Evolutionary conservation across 2,113 vertebrate genomes (phyloP).

Genomic region (Egretta garzetta): DNA sequence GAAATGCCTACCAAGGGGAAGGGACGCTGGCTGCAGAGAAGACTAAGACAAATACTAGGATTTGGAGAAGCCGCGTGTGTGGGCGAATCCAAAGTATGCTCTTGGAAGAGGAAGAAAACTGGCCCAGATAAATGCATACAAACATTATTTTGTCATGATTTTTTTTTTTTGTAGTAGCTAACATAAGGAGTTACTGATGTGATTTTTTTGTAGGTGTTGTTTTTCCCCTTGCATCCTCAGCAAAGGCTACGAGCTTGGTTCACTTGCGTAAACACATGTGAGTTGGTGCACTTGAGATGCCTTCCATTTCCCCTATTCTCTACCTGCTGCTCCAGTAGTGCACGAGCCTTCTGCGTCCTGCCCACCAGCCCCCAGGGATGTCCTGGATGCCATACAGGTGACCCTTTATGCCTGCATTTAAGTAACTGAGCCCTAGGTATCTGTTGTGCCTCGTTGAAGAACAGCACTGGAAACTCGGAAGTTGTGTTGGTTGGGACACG

Average conservation of each 20-base stretch:
- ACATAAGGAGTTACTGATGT: neutral
- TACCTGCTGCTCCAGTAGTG: neutral
- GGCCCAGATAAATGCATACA: neutral
- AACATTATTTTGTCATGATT: neutral
- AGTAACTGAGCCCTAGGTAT: neutral
- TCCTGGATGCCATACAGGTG: neutral
- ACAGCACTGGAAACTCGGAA: neutral
- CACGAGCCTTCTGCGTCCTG: neutral
- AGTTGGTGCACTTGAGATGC: neutral
- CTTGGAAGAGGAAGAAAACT: neutral
- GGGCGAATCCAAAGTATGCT: neutral
- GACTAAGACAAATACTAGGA: neutral
- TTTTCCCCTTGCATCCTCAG: neutral
- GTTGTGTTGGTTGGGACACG: neutral
- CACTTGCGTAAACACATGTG: neutral
- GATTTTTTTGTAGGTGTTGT: too few species aligned
- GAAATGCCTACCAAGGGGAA: neutral
- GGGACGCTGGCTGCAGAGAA: neutral
- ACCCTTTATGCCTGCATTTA: neutral
- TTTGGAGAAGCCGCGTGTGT: neutral
- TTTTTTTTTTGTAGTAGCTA: neutral
- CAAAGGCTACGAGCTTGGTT: neutral
- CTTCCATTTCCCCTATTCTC: neutral
- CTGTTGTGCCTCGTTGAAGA: neutral
- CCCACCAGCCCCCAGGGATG: fast-evolving